Conservation (phyloP, 2,888 invertebrate genomes). For the Frankliniella fusca region DNA sequence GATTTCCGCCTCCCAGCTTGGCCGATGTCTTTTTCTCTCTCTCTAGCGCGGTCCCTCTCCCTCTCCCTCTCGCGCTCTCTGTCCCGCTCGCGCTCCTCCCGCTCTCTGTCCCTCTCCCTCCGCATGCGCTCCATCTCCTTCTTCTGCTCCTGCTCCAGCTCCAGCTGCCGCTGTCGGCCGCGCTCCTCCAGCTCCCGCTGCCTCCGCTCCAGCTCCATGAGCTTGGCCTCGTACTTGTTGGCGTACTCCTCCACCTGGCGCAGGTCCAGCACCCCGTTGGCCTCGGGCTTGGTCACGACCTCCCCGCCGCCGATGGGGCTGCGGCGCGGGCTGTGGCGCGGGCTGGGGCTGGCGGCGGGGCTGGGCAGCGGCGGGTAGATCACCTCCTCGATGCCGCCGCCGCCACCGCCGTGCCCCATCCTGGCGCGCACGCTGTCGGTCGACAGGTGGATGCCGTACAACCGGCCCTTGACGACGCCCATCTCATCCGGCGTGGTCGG, state of each 20-base stretch:
- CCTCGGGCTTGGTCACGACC: neutral
- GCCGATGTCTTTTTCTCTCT: neutral
- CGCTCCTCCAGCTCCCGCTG: slow-evolving; percentile 1
- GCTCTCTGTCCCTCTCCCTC: slow-evolving; percentile 35
- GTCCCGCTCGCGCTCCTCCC: slow-evolving; percentile 32
- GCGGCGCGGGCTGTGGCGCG: neutral
- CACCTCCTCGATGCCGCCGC: slow-evolving; percentile 23
- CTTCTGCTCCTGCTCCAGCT: slow-evolving; percentile 19
- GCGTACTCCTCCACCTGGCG: slow-evolving; percentile 18
- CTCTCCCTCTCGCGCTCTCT: slow-evolving; percentile 32
- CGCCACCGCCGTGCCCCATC: neutral
- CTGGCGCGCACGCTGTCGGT: slow-evolving; percentile 6
- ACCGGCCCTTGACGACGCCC: slow-evolving; percentile 4
- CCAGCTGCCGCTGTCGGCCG: neutral
- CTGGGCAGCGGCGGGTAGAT: slow-evolving; percentile 5
- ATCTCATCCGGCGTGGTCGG: slow-evolving; percentile 12
- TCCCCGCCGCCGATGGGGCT: slow-evolving; percentile 11
- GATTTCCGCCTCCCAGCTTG: neutral
- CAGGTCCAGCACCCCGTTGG: slow-evolving; percentile 17
- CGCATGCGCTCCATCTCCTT: slow-evolving; percentile 30
- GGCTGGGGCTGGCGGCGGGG: slow-evolving; percentile 9
- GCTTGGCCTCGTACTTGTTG: slow-evolving; percentile 24
- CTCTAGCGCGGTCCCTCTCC: slow-evolving; percentile 11
- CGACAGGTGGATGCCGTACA: slow-evolving; percentile 13
- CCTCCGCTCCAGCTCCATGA: slow-evolving; percentile 5